Percentiles rank a stretch among this genome's conserved stretches.
phyloP scores from a whole-genome alignment of 1,140 invertebrate species.

The Lithobius niger region DNA sequence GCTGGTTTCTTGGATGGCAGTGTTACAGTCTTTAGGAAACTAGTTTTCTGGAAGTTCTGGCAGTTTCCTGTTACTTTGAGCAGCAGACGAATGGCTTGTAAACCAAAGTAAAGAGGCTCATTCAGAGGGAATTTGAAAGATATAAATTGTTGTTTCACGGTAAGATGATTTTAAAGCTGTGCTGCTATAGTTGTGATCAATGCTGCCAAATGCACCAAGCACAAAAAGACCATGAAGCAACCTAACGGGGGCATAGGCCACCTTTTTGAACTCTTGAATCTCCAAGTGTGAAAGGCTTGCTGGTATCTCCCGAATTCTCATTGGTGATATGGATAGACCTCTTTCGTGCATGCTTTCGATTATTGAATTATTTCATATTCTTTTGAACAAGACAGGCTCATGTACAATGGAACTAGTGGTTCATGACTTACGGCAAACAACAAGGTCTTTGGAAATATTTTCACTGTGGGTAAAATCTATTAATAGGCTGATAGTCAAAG shows the following conservation, averaged over 20 bases:
- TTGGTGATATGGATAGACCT: slow-evolving; percentile 8
- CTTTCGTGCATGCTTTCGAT: slow-evolving; percentile 6
- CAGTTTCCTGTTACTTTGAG: slow-evolving; percentile 10
- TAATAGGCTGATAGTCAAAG: slow-evolving; percentile 11
- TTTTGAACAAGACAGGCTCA: slow-evolving; percentile 9
- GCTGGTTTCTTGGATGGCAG: neutral
- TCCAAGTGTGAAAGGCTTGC: neutral
- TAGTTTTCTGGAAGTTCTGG: slow-evolving; percentile 9
- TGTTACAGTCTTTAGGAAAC: slow-evolving; percentile 9
- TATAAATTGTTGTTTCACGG: neutral
- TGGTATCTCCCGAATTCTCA: slow-evolving; percentile 6
- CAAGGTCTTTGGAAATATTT: slow-evolving; percentile 3
- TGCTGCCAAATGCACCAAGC: neutral
- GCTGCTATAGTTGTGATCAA: neutral
- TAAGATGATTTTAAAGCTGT: slow-evolving; percentile 5
- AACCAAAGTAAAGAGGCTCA: slow-evolving; percentile 5
- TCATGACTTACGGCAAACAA: slow-evolving; percentile 9
- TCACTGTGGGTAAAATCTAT: slow-evolving; percentile 8
- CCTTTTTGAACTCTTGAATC: neutral
- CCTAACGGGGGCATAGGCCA: neutral
- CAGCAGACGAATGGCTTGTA: slow-evolving; percentile 3
- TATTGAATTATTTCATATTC: slow-evolving; percentile 12
- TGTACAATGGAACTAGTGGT: slow-evolving; percentile 8
- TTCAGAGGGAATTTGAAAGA: neutral
- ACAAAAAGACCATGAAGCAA: neutral